phyloP scores from a whole-genome alignment of 2,797 vertebrate genomes.

The Etheostoma nigrum region DNA sequence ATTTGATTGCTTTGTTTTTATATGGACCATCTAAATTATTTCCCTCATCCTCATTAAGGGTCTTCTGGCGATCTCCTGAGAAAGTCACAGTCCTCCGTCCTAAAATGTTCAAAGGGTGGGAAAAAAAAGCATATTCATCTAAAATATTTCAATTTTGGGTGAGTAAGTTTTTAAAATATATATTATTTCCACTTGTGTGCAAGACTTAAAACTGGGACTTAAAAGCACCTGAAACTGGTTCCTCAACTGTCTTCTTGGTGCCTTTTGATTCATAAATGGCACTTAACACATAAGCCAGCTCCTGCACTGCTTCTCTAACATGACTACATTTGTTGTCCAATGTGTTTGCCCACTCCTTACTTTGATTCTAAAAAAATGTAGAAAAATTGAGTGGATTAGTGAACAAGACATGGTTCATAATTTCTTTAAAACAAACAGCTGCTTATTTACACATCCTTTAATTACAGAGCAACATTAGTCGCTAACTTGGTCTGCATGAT shows the following conservation, averaged over 20 bases:
- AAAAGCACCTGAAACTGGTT: constrained; percentile 71
- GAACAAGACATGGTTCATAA: not conserved
- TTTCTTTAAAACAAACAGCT: not conserved
- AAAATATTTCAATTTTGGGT: not conserved
- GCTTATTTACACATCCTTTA: not conserved
- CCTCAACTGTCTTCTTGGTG: constrained; percentile 51
- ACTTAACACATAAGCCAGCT: constrained; percentile 82
- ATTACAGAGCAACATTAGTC: not conserved
- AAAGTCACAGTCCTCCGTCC: constrained; percentile 71
- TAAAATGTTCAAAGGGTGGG: constrained; percentile 14
- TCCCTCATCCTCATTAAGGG: constrained; percentile 41
- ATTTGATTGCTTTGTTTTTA: constrained; percentile 80
- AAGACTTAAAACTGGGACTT: not conserved
- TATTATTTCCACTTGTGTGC: not conserved
- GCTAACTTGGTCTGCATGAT: no score
- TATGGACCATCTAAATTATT: constrained; percentile 50
- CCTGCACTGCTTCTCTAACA: constrained; percentile 84
- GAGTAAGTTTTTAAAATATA: not conserved
- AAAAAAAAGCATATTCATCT: not conserved
- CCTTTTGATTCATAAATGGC: constrained; percentile 76
- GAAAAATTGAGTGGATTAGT: not conserved
- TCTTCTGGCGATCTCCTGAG: constrained; percentile 43
- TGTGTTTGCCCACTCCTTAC: constrained; percentile 79
- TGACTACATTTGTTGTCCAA: constrained; percentile 83
- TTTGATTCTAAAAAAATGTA: constrained; percentile 74